Evolutionary conservation across 2,113 vertebrate genomes (phyloP).

Genomic region (Arvicanthis niloticus): DNA sequence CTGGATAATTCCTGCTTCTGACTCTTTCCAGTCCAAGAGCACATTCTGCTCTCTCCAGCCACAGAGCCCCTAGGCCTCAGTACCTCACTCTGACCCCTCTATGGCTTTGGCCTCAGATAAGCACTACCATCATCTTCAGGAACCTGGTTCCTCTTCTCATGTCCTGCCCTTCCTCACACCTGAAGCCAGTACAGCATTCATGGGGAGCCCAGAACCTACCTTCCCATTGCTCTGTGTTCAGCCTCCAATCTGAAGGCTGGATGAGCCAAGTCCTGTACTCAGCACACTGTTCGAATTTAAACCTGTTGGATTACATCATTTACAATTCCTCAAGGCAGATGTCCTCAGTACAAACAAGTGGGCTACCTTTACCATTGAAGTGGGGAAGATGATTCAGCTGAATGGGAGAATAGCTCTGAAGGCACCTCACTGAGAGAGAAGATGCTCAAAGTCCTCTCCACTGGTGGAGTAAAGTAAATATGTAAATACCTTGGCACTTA

Average conservation of each 20-base stretch:
- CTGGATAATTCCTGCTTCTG: background rate
- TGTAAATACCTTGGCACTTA: background rate
- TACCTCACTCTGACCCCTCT: background rate
- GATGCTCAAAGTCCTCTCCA: background rate
- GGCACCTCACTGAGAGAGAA: background rate
- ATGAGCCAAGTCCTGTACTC: too few species aligned
- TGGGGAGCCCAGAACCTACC: background rate
- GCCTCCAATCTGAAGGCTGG: background rate
- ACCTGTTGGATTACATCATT: background rate
- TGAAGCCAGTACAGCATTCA: background rate
- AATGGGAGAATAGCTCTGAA: background rate
- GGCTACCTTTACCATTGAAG: background rate
- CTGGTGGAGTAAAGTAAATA: background rate
- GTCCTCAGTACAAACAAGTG: accelerated
- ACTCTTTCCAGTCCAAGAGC: background rate
- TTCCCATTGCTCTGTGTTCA: background rate
- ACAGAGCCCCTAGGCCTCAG: background rate
- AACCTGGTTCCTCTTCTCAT: background rate
- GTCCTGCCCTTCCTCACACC: background rate
- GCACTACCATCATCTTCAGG: background rate
- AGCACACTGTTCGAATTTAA: background rate
- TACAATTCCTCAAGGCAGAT: background rate
- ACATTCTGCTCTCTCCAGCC: background rate
- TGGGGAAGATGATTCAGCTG: background rate
- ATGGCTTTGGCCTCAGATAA: background rate